Percentiles rank a stretch among this genome's conserved stretches.
Conservation (phyloP, 2,113 vertebrate species). For the Notiomystis cincta region DNA sequence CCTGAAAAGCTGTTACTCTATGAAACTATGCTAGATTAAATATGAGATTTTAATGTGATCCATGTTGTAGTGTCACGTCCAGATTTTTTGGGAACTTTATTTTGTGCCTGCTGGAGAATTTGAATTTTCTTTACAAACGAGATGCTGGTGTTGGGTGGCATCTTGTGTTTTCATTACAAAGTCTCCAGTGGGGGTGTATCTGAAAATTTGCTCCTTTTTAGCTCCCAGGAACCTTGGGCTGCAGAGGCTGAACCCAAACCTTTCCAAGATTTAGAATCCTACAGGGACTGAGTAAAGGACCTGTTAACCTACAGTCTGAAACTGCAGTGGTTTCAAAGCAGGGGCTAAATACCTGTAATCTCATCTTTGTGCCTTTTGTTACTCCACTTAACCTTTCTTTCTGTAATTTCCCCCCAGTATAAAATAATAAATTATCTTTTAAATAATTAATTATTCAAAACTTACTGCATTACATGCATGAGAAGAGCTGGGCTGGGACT, state of each 20-base stretch:
- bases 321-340: not conserved
- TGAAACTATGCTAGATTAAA: not conserved
- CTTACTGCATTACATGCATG: not conserved
- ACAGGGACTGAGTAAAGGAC: not conserved
- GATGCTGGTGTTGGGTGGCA: not conserved
- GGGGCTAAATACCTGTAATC: not conserved
- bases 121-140: not conserved
- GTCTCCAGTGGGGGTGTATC: rapidly evolving
- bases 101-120: not conserved
- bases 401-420: not conserved
- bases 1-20: not conserved
- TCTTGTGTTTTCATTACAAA: not conserved
- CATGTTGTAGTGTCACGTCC: not conserved
- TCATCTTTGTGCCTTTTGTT: not conserved
- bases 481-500: not conserved
- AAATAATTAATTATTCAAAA: not conserved
- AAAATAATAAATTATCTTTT: not conserved
- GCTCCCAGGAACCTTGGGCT: not conserved
- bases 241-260: not conserved
- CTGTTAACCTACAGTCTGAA: not conserved
- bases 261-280: not conserved
- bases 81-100: not conserved
- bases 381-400: not conserved
- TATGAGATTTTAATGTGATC: not conserved
- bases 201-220: not conserved